Base-by-base conservation (phyloP, 1,140 invertebrate species). In the Calycopis cecrops region DNA sequence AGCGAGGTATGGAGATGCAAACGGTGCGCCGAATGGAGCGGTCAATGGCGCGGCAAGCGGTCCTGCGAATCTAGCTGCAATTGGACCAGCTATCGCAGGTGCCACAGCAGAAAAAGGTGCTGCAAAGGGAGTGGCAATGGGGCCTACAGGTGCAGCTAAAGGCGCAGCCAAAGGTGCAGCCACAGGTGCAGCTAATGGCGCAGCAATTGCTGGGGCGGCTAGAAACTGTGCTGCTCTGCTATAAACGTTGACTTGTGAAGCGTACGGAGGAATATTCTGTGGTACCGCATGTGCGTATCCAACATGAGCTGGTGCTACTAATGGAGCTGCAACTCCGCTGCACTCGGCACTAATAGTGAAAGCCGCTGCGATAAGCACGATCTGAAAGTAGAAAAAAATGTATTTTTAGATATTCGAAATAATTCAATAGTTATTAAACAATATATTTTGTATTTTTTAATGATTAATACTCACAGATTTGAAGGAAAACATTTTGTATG, bases 221-320 rank as follows among this genome's bases (percentile, higher is more conserved):
- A 77, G 52, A 21, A 82, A 73, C 44, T 69, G 76, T 0, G 89
- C 54, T 35, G 79, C 81, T 64, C 75, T 86, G 35, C 79, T 90
- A 33, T 79, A 80, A 3, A 90, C 77, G 67, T 83, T 90, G 37
- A 90, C 65, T 72, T 90, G 88, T 10, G 87, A 83, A 3, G 88
- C 88, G 51, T 88, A 88, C 3, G 90, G 90, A 17, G 88, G 88
- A 49, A 90, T 77, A 54, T 90, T 90, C 53, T 90, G 88, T 2
- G 89, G 90, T 17, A 83, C 71, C 14, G 79, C 77, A 64, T 86
- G 80, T 51, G 88, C 80, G 54, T 88, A 86, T 4, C 71, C 77
- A 3, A 86, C 65, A 11, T 76, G 67, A 12, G 84, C 77, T 10
- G 79, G 75, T 10, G 80, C 84, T 18, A 75, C 65, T 47, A 85